A percentile compares a stretch with the other conserved stretches of the same genome.
These are phyloP conservation scores for Leptinotarsa peninsularis DNA, from an alignment of 2,888 invertebrate species.

Conservation along the genomic window DNA sequence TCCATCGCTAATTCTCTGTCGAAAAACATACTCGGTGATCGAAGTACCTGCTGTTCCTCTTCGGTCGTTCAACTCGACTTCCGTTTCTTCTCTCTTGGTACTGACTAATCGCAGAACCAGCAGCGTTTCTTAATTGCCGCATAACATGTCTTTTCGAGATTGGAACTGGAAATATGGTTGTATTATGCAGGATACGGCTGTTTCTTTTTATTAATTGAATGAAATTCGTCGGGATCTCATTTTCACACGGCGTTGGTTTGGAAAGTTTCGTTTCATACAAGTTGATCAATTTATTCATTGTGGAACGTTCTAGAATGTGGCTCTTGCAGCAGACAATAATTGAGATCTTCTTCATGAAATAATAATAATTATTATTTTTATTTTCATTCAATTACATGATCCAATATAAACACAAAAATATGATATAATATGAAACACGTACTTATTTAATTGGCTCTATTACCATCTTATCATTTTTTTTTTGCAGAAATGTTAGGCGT, in stretches of 20 bases:
- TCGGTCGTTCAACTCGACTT: slow-evolving; percentile 43
- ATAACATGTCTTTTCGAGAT: slow-evolving; percentile 5
- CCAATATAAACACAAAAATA: too few relatives aligned
- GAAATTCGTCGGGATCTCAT: slow-evolving; percentile 1
- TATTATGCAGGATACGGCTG: slow-evolving; percentile 3
- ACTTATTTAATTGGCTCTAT: too few relatives aligned
- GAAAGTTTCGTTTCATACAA: not conserved
- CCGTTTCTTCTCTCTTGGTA: slow-evolving; percentile 34
- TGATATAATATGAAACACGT: too few relatives aligned
- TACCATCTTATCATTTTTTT: too few relatives aligned
- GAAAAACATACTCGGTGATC: slow-evolving; percentile 33
- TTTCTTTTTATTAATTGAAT: slow-evolving; percentile 6
- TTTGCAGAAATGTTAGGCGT: too few relatives aligned
- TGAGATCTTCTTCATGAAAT: too few relatives aligned
- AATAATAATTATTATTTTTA: too few relatives aligned
- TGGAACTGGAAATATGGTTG: slow-evolving; percentile 7
- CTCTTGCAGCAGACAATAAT: too few relatives aligned
- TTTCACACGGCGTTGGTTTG: slow-evolving; percentile 10
- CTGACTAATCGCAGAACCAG: not conserved
- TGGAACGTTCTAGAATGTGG: too few relatives aligned
- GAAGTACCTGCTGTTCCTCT: slow-evolving; percentile 41
- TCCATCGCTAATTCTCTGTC: slow-evolving; percentile 32
- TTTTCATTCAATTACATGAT: too few relatives aligned
- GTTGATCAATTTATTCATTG: too few relatives aligned
- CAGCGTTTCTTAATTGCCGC: not conserved